Conservation (phyloP, 2,113 vertebrate species). For the Phaethon lepturus region DNA sequence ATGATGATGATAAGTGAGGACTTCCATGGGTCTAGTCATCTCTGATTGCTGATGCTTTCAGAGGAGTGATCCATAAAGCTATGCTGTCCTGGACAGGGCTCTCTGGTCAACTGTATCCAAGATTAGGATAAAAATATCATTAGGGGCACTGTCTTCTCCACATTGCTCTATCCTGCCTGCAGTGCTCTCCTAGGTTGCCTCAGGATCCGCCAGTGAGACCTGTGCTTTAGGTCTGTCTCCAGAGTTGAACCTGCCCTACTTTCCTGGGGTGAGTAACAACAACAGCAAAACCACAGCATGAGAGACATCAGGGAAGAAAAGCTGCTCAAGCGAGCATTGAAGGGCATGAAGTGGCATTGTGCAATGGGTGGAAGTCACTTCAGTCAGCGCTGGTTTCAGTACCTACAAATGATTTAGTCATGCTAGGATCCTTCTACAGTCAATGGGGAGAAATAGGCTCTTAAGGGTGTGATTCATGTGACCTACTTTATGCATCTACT, state of each 20-base stretch:
- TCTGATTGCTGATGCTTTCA: not conserved
- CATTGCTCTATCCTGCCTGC: not conserved
- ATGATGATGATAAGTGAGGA: not conserved
- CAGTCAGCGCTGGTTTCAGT: not conserved
- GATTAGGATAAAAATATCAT: not conserved
- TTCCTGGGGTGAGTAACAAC: not conserved
- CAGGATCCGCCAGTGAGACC: not conserved
- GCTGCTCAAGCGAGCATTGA: not conserved
- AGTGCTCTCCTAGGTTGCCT: not conserved
- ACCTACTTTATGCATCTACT: slow-evolving; percentile 37
- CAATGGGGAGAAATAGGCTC: not conserved
- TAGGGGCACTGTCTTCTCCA: not conserved
- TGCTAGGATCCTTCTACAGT: not conserved
- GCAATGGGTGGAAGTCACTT: not conserved
- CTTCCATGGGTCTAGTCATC: not conserved
- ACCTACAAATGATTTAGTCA: slow-evolving; percentile 3
- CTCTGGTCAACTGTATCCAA: not conserved
- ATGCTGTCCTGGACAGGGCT: not conserved
- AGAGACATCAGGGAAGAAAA: not conserved
- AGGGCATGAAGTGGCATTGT: not conserved
- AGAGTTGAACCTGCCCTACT: not conserved
- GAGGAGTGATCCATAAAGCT: not conserved
- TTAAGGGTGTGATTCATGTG: slow-evolving; percentile 38
- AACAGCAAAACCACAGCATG: not conserved
- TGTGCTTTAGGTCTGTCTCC: not conserved